Evolutionary conservation across 2,113 vertebrate species (phyloP), one percentile per base, ranked within the genome.

Genomic region (Stegastes partitus): DNA sequence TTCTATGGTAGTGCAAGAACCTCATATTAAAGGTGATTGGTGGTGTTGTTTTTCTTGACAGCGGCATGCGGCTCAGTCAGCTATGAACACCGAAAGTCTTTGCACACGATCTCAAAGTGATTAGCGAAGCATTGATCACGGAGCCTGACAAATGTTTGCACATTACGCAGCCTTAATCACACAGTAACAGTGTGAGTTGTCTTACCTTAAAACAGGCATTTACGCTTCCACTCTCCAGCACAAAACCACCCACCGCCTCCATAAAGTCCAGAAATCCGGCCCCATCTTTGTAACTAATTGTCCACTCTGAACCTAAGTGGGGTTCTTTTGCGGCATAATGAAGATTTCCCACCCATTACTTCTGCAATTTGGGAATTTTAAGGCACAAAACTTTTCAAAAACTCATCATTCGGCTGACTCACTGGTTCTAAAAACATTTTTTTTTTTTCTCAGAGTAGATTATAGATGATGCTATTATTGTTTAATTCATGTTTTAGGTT

Each of bases 261-360:
- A 12, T 39, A 4, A 54, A 50, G 2, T 68, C 31, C 31, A 39
- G 50, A n/a, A 39, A 25, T 54, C 31, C 54, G 21, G 19, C 47
- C 34, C 22, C 12, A 49, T 49, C 39, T 51, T 22, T 45, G 44
- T 22, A 21, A 25, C 2, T 39, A 25, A 34, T 23, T 37, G 15
- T 54, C 21, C 21, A 42, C 65, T 19, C 65, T 51, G 26, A 66
- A 11, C 61, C 61, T 42, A 42, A 42, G 10, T 42, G 45, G 45
- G n/a, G 12, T 50, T 65, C 50, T 16, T 12, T 68, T 15, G 16
- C 25, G 0, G 11, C 34, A 37, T 39, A 54, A 54, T 9, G 47
- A n/a, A 49, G 16, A 18, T 53, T 66, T 51, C 14, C 47, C n/a
- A 39, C n/a, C 15, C 37, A 21, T 65, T 65, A 47, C 47, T 23